phyloP scores from a whole-genome alignment of 2,113 vertebrate genomes.

The Ovis canadensis region DNA sequence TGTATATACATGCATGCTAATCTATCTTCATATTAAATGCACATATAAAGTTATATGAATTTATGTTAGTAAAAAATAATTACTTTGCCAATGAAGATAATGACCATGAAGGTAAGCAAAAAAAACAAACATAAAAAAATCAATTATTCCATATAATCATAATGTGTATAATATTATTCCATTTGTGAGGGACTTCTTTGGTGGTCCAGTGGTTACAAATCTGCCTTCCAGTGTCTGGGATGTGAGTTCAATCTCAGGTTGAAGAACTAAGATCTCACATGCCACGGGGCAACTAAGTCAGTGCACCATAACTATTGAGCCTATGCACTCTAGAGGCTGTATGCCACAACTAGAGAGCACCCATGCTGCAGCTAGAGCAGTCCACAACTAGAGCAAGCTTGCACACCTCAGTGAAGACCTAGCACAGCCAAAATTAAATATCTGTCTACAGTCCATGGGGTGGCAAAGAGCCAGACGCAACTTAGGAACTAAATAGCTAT shows the following conservation, averaged over 20 bases:
- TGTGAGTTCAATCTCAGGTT: neutral
- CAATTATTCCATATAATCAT: neutral
- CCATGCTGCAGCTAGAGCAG: neutral
- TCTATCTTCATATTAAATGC: neutral
- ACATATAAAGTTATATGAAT: neutral
- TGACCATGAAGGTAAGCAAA: neutral
- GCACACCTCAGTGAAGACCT: neutral
- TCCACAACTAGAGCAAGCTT: neutral
- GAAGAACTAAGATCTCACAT: neutral
- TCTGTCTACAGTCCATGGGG: neutral
- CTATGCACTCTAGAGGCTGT: neutral
- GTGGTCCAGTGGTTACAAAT: neutral
- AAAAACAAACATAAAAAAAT: neutral
- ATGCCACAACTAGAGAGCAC: neutral
- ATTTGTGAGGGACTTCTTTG: neutral
- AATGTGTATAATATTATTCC: neutral
- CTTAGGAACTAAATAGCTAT: neutral
- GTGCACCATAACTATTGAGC: neutral
- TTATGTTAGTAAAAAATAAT: neutral
- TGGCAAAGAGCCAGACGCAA: neutral
- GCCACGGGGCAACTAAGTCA: neutral
- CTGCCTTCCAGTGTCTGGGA: neutral
- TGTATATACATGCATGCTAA: neutral
- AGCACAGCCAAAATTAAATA: neutral
- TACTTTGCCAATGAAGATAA: neutral